Evolutionary conservation across 2,797 vertebrate genomes (phyloP).

Genomic region (Fratercula arctica): DNA sequence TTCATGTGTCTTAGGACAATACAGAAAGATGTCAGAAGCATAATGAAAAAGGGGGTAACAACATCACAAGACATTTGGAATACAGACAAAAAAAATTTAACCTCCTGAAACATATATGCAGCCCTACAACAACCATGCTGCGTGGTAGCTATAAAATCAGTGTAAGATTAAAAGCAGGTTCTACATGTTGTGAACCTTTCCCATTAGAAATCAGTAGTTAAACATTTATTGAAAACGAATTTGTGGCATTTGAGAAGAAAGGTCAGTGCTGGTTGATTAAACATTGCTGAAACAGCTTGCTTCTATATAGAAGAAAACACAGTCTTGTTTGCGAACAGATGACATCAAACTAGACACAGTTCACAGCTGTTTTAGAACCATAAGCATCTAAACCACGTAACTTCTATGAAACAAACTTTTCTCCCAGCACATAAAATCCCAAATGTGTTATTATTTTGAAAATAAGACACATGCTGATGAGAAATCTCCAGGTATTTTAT

Average conservation of each 20-base stretch:
- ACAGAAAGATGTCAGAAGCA: neutral
- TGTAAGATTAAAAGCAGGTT: neutral
- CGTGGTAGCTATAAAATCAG: neutral
- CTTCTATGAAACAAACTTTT: neutral
- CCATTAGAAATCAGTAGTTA: conserved; percentile 64
- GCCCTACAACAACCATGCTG: neutral
- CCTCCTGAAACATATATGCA: neutral
- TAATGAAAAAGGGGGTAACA: neutral
- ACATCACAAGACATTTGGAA: neutral
- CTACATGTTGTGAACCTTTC: conserved; percentile 20
- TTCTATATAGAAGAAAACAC: neutral
- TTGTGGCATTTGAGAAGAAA: conserved; percentile 43
- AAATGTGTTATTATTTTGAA: neutral
- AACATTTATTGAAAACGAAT: conserved; percentile 72
- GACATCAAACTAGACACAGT: neutral
- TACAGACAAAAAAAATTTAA: neutral
- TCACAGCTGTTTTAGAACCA: neutral
- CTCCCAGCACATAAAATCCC: neutral
- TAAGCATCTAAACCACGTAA: neutral
- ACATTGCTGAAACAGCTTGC: conserved; percentile 20
- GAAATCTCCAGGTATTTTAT: neutral
- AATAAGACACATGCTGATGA: neutral
- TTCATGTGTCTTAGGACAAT: neutral
- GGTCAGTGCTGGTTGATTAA: conserved; percentile 42
- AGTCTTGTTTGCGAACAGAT: neutral